Percentiles rank a stretch among this genome's conserved stretches.
phyloP scores from a whole-genome alignment of 1,140 invertebrate genomes.

The Temnothorax curvispinosus region DNA sequence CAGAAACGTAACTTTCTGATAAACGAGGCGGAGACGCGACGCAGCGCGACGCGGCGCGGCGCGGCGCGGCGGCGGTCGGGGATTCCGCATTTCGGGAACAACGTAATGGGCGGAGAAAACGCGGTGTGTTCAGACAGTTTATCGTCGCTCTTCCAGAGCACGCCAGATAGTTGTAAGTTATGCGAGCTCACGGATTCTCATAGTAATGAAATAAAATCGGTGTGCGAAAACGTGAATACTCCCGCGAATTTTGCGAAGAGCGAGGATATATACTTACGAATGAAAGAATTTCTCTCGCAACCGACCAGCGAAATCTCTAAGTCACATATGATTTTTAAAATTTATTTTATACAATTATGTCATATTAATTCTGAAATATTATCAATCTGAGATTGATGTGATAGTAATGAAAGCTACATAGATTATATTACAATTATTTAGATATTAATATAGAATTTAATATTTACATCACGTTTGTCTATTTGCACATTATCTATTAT shows the following conservation, averaged over 20 bases:
- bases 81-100: slow-evolving; percentile 26
- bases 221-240: slow-evolving; percentile 14
- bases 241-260: neutral
- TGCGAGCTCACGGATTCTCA: slow-evolving; percentile 44
- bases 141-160: slow-evolving; percentile 33
- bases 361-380: too few relatives aligned
- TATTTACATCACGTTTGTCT: neutral
- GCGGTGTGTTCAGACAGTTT: slow-evolving; percentile 32
- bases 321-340: too few relatives aligned
- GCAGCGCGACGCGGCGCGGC: neutral
- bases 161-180: slow-evolving; percentile 40
- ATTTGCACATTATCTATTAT: neutral
- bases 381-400: too few relatives aligned
- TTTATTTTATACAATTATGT: too few relatives aligned
- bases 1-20: slow-evolving; percentile 46
- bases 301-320: too few relatives aligned
- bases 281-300: neutral
- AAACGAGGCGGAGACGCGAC: slow-evolving; percentile 47
- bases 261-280: neutral
- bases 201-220: slow-evolving; percentile 49
- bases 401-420: too few relatives aligned
- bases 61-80: slow-evolving; percentile 1
- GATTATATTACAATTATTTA: neutral
- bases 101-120: slow-evolving; percentile 44
- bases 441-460: neutral